Conservation (phyloP, 2,888 invertebrate genomes). For the Erpobdella octoculata region DNA sequence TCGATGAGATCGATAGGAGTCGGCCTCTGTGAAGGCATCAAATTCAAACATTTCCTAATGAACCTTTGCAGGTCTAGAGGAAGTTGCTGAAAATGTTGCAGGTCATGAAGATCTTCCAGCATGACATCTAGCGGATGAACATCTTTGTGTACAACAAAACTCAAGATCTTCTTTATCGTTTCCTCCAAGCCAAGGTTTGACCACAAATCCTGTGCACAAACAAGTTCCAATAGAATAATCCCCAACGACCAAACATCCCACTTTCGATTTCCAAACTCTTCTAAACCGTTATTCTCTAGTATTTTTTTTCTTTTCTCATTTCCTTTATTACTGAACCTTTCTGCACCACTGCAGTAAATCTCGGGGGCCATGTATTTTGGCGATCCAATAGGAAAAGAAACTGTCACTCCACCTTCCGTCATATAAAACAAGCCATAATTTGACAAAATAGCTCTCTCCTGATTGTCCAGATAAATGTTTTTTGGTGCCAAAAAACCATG, state of each 20-base stretch:
- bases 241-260: slow-evolving; percentile 90
- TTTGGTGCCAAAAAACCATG: slow-evolving; percentile 74
- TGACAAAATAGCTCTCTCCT: slow-evolving; percentile 67
- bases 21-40: slow-evolving; percentile 10
- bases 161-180: slow-evolving; percentile 41
- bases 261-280: slow-evolving; percentile 59
- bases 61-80: neutral
- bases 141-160: slow-evolving; percentile 32
- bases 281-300: neutral
- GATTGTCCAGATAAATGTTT: slow-evolving; percentile 67
- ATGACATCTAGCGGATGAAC: slow-evolving; percentile 3
- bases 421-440: slow-evolving; percentile 88
- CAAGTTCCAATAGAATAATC: slow-evolving; percentile 69
- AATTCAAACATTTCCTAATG: slow-evolving; percentile 5
- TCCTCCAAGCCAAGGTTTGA: slow-evolving; percentile 40
- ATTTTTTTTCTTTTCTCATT: too few relatives aligned
- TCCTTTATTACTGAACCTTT: too few relatives aligned
- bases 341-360: too few relatives aligned
- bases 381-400: slow-evolving; percentile 70
- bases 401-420: slow-evolving; percentile 76
- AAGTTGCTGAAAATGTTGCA: neutral
- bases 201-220: slow-evolving; percentile 41
- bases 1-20: neutral
- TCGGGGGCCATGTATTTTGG: slow-evolving; percentile 51
- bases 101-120: neutral